phyloP scores from a whole-genome alignment of 1,140 invertebrate genomes.

The Drosophila truncata region DNA sequence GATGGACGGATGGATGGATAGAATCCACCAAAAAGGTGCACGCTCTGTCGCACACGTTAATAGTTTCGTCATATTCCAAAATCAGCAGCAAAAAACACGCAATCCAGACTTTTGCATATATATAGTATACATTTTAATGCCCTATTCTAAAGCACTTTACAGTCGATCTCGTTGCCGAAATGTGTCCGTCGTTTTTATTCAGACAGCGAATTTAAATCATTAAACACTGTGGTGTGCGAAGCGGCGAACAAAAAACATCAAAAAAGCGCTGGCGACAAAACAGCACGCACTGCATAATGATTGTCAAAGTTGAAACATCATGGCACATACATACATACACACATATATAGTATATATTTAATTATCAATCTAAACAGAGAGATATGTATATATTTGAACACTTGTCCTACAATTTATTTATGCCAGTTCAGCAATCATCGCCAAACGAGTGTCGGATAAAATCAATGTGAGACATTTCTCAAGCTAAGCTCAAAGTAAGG shows the following conservation, averaged over 20 bases:
- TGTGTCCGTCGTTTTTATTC: slow-evolving; percentile 19
- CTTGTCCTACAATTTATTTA: slow-evolving; percentile 38
- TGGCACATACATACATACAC: not conserved
- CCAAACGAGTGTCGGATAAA: not conserved
- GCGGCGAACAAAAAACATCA: slow-evolving; percentile 34
- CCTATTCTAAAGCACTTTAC: slow-evolving; percentile 37
- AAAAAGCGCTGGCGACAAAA: slow-evolving; percentile 36
- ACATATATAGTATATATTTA: slow-evolving; percentile 28
- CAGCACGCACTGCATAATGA: slow-evolving; percentile 62
- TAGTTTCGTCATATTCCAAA: slow-evolving; percentile 72
- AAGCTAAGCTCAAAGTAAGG: not conserved
- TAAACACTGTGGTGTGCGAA: slow-evolving; percentile 22
- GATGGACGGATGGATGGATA: slow-evolving; percentile 30
- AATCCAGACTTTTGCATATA: slow-evolving; percentile 62
- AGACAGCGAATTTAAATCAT: slow-evolving; percentile 37
- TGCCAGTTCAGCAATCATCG: slow-evolving; percentile 20
- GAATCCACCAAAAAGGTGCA: slow-evolving; percentile 48
- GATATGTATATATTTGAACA: slow-evolving; percentile 33
- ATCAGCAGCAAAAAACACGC: slow-evolving; percentile 54
- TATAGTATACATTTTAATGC: slow-evolving; percentile 16
- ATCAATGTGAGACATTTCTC: slow-evolving; percentile 6
- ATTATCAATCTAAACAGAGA: slow-evolving; percentile 26
- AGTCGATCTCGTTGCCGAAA: slow-evolving; percentile 23
- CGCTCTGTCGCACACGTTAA: slow-evolving; percentile 73
- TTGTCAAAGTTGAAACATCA: slow-evolving; percentile 34